Evolutionary conservation across 2,113 vertebrate genomes (phyloP).

Genomic region (Saccopteryx leptura): DNA sequence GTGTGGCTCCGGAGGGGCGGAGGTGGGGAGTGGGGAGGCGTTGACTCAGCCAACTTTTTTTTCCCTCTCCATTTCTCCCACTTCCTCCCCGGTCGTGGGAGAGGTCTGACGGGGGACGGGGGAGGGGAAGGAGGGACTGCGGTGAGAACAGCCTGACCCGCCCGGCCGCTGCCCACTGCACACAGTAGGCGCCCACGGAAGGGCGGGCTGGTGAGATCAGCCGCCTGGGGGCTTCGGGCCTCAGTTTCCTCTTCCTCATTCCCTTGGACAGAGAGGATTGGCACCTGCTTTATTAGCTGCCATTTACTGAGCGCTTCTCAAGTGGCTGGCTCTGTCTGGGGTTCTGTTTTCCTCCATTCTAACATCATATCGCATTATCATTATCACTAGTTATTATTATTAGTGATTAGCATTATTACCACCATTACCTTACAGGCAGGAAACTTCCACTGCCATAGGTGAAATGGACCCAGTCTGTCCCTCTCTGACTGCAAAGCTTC

Average conservation of each 20-base stretch:
- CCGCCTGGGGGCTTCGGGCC: background rate
- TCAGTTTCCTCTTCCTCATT: conserved; percentile 68
- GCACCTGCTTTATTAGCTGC: background rate
- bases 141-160: conserved; percentile 46
- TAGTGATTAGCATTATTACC: background rate
- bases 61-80: conserved; percentile 71
- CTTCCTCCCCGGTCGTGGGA: conserved; percentile 81
- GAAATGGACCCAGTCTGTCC: background rate
- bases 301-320: background rate
- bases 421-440: background rate
- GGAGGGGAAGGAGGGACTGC: conserved; percentile 63
- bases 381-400: background rate
- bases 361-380: background rate
- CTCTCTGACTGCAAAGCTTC: conserved; percentile 27
- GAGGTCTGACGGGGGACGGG: conserved; percentile 67
- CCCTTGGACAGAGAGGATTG: background rate
- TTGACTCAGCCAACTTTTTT: conserved; percentile 47
- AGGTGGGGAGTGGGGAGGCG: conserved; percentile 60
- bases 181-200: conserved; percentile 15
- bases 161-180: background rate
- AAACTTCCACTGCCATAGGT: background rate
- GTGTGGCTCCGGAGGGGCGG: background rate
- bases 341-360: conserved; percentile 13
- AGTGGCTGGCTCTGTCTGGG: background rate
- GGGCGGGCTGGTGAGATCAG: background rate